A percentile compares a stretch with the other conserved stretches of the same genome.
These are phyloP conservation scores for Caradrina clavipalpis DNA, from an alignment of 2,888 invertebrate genomes.

Conservation along the genomic window DNA sequence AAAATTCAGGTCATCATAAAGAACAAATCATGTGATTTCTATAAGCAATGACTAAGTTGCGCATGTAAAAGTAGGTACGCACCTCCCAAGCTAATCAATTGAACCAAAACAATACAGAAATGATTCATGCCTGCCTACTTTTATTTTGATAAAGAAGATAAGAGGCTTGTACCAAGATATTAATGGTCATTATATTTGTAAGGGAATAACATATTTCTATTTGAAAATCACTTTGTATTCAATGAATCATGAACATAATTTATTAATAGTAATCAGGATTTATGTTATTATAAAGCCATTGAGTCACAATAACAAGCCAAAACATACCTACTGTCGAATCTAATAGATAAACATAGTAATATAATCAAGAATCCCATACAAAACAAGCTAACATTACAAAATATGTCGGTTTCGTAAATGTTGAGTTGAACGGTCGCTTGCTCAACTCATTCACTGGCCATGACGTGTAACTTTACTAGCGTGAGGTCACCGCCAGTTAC, in stretches of 20 bases:
- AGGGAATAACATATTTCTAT: constrained; percentile 6
- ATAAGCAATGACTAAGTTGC: constrained; percentile 22
- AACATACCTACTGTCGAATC: not conserved
- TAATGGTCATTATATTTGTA: not conserved
- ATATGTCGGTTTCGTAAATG: constrained; percentile 20
- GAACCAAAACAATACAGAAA: constrained; percentile 35
- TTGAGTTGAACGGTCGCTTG: constrained; percentile 42
- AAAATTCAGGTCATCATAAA: constrained; percentile 8
- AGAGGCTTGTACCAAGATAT: constrained; percentile 4
- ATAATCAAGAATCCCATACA: not conserved
- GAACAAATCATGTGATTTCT: not conserved
- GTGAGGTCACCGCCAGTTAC: constrained; percentile 8
- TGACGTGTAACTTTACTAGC: constrained; percentile 17
- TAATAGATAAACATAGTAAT: no score
- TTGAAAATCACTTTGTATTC: not conserved
- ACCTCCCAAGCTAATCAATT: not conserved
- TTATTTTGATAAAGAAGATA: constrained; percentile 31
- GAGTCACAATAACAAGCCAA: not conserved
- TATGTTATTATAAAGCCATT: not conserved
- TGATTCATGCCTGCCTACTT: constrained; percentile 39
- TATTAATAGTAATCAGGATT: not conserved
- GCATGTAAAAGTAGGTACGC: not conserved
- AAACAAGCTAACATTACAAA: not conserved
- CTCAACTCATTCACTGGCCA: constrained; percentile 36
- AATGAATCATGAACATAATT: not conserved